Evolutionary conservation across 2,113 vertebrate genomes (phyloP).

Genomic region (Alaudala cheleensis): DNA sequence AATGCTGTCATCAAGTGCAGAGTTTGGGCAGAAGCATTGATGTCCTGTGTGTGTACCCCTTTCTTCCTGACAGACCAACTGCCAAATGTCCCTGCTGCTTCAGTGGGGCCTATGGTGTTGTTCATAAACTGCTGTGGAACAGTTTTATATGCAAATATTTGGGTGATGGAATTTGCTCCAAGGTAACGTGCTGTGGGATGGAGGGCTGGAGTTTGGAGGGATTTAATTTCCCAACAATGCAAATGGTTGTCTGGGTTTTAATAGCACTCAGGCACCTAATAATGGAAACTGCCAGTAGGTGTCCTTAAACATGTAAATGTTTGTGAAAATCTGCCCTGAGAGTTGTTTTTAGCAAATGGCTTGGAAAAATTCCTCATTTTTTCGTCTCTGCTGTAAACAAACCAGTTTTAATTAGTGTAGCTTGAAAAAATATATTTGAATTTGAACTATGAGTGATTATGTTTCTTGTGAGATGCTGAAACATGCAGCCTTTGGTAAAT

Average conservation of each 20-base stretch:
- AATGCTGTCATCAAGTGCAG: background rate
- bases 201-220: background rate
- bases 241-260: background rate
- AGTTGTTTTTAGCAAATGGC: background rate
- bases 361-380: background rate
- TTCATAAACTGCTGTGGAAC: background rate
- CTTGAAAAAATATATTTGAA: background rate
- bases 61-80: background rate
- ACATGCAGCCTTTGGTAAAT: background rate
- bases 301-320: background rate
- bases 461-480: background rate
- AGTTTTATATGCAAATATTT: background rate
- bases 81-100: background rate
- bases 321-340: background rate
- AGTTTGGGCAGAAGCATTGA: background rate
- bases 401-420: background rate
- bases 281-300: background rate
- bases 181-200: background rate
- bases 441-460: background rate
- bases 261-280: background rate
- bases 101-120: background rate
- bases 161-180: background rate
- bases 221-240: background rate
- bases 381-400: background rate
- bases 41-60: background rate